Percentiles rank a stretch among this genome's conserved stretches.
These are phyloP conservation scores for Chloroclystis v-ata DNA, from an alignment of 2,888 invertebrate species.

Conservation along the genomic window DNA sequence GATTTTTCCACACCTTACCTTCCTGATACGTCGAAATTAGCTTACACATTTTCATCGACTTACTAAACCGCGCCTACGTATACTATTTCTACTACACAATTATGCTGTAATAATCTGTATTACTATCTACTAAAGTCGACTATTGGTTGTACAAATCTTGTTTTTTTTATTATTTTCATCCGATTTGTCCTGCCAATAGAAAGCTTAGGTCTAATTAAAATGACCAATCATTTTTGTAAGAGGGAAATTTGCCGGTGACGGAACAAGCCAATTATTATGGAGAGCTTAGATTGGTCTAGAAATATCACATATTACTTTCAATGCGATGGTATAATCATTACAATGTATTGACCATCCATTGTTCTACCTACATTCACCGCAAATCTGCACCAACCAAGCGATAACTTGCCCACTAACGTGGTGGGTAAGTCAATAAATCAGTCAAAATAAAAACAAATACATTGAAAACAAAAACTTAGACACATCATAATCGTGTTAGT, in stretches of 20 bases:
- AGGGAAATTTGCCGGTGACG: constrained; percentile 4
- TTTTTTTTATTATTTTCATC: constrained; percentile 24
- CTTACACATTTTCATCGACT: neutral
- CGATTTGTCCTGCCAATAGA: constrained; percentile 26
- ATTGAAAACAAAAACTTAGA: no score
- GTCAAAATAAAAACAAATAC: no score
- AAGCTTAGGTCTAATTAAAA: constrained; percentile 7
- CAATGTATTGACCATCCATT: no score
- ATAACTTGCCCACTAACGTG: no score
- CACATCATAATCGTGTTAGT: no score
- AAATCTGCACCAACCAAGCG: no score
- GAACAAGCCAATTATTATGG: constrained; percentile 7
- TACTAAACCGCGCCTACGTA: neutral
- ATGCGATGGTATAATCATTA: no score
- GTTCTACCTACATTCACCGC: no score
- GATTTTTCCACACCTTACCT: constrained; percentile 17
- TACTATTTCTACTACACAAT: constrained; percentile 8
- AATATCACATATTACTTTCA: neutral
- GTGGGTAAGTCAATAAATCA: no score
- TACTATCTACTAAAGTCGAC: constrained; percentile 26
- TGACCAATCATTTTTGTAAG: constrained; percentile 20
- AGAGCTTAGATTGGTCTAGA: neutral
- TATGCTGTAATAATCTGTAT: constrained; percentile 28
- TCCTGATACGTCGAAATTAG: constrained; percentile 5
- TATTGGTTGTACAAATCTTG: constrained; percentile 12